phyloP scores from a whole-genome alignment of 1,140 invertebrate genomes.

The Arctopsyche grandis region DNA sequence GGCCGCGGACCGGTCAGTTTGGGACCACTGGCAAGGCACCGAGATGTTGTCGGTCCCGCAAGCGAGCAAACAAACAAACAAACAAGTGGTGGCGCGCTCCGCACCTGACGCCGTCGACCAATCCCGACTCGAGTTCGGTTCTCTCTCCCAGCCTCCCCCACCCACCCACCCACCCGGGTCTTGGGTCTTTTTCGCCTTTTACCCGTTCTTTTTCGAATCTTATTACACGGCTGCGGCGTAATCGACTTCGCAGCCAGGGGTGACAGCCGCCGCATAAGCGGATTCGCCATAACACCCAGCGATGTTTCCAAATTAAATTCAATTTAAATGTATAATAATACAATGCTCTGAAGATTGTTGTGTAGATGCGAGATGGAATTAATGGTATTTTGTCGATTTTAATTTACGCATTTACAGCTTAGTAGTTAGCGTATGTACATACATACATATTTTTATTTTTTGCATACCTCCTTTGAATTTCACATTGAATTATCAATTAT shows the following conservation, averaged over 20 bases:
- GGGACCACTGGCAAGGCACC: no score
- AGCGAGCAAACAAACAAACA: slow-evolving; percentile 46
- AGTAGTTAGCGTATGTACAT: no score
- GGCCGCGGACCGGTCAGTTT: no score
- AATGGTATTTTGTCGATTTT: no score
- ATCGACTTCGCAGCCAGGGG: slow-evolving; percentile 40
- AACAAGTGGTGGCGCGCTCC: slow-evolving; percentile 49
- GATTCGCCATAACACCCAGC: background rate
- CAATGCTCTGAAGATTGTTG: no score
- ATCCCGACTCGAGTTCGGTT: slow-evolving; percentile 20
- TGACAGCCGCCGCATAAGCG: background rate
- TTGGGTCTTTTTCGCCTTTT: background rate
- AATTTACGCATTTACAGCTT: no score
- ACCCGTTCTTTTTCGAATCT: slow-evolving; percentile 44
- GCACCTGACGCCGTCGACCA: slow-evolving; percentile 54
- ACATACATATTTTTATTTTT: no score
- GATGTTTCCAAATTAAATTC: no score
- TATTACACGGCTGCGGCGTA: slow-evolving; percentile 45
- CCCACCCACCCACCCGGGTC: background rate
- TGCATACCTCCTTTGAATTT: no score
- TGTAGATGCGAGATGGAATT: no score
- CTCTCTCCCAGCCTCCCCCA: background rate
- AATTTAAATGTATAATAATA: no score
- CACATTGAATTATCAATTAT: no score
- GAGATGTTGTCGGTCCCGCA: background rate